Conservation (phyloP, 2,888 invertebrate genomes). For the Creontiades dilutus region DNA sequence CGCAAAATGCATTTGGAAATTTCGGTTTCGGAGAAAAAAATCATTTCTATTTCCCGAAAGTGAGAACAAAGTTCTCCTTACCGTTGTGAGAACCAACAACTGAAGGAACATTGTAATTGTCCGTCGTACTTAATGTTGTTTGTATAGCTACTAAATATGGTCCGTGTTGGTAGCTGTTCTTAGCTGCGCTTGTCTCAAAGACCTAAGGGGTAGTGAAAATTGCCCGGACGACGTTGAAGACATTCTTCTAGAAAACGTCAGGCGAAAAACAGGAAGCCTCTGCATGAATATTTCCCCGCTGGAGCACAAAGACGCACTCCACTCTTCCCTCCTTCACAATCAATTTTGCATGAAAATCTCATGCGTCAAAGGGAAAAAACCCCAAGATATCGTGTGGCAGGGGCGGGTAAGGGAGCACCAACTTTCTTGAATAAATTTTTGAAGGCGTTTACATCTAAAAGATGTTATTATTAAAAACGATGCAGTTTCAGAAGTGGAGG, state of each 20-base stretch:
- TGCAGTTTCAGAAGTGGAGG: background rate
- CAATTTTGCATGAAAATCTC: constrained; percentile 39
- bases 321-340: background rate
- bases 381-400: background rate
- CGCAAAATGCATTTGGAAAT: too few species aligned
- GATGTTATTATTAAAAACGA: constrained; percentile 37
- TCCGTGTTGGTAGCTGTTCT: too few species aligned
- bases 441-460: constrained; percentile 23
- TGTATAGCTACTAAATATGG: too few species aligned
- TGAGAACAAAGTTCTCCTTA: too few species aligned
- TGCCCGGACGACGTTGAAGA: background rate
- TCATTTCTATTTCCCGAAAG: too few species aligned
- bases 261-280: background rate
- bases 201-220: background rate
- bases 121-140: too few species aligned
- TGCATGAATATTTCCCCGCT: constrained; percentile 21
- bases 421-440: constrained; percentile 27
- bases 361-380: background rate
- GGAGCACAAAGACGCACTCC: background rate
- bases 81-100: too few species aligned
- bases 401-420: background rate
- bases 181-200: background rate
- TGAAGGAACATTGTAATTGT: too few species aligned
- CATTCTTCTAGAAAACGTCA: background rate
- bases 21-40: too few species aligned